These are phyloP conservation scores for Onychomys torridus DNA, from an alignment of 2,797 vertebrate genomes.

Conservation along the genomic window DNA sequence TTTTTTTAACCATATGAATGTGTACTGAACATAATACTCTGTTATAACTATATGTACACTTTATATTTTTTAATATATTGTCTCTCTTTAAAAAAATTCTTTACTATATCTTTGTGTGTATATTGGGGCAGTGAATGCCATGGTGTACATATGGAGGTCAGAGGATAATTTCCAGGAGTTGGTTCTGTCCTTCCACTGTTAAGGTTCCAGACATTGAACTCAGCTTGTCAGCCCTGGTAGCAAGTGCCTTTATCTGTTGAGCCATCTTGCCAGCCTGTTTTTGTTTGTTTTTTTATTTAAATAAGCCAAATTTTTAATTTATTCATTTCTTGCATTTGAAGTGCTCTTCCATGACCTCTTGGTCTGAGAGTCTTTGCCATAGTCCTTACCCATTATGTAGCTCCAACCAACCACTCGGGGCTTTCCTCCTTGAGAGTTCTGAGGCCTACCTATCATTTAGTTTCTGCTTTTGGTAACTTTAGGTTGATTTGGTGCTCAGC, in stretches of 20 bases:
- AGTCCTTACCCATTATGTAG: neutral
- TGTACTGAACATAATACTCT: neutral
- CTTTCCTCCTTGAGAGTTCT: neutral
- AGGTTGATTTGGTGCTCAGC: neutral
- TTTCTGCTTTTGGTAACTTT: neutral
- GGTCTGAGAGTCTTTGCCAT: neutral
- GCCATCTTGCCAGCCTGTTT: neutral
- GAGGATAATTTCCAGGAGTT: neutral
- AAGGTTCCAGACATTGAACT: neutral
- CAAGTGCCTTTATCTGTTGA: neutral
- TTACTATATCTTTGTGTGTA: neutral
- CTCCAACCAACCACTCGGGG: neutral
- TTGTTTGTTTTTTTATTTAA: neutral
- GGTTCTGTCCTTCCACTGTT: too few relatives aligned
- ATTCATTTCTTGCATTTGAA: neutral
- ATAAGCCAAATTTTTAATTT: neutral
- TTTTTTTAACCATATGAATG: neutral
- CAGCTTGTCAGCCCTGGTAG: neutral
- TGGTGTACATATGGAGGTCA: neutral
- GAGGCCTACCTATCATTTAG: neutral
- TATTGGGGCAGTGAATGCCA: neutral
- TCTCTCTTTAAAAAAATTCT: neutral
- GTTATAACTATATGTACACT: neutral
- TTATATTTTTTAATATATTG: neutral
- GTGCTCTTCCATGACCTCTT: neutral